These are phyloP conservation scores for Xenopus borealis DNA, from an alignment of 2,113 vertebrate species.

Conservation along the genomic window DNA sequence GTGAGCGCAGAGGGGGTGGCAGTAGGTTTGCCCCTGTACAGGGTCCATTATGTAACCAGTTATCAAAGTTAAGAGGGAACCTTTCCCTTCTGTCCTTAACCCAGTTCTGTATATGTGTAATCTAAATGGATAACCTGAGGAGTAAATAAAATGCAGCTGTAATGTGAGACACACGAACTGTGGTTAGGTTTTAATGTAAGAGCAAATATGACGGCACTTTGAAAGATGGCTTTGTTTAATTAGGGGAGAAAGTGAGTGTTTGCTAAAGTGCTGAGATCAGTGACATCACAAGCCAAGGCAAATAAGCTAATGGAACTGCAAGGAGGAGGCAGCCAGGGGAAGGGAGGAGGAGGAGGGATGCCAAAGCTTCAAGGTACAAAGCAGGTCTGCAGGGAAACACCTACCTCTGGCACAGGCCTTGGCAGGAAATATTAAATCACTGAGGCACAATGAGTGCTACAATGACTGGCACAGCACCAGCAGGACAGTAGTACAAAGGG, in stretches of 20 bases:
- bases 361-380: neutral
- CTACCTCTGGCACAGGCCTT: neutral
- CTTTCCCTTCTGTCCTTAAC: no score
- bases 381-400: neutral
- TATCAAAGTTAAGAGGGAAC: no score
- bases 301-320: slow-evolving; percentile 42
- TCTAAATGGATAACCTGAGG: slow-evolving; percentile 4
- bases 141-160: slow-evolving; percentile 17
- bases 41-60: no score
- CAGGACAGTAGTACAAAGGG: neutral
- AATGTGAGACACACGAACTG: slow-evolving; percentile 37
- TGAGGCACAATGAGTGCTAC: neutral
- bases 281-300: slow-evolving; percentile 43
- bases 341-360: neutral
- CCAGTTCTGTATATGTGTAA: no score
- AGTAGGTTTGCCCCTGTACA: no score
- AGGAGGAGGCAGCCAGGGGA: neutral
- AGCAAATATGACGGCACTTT: slow-evolving; percentile 41
- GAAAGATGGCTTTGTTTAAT: slow-evolving; percentile 42
- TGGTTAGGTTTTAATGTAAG: slow-evolving; percentile 41
- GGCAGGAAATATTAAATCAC: slow-evolving; percentile 10
- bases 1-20: no score
- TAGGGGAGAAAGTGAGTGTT: slow-evolving; percentile 27
- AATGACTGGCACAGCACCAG: neutral
- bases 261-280: slow-evolving; percentile 38